These are phyloP conservation scores for Rallus limicola DNA, from an alignment of 2,113 vertebrate species.

Conservation along the genomic window DNA sequence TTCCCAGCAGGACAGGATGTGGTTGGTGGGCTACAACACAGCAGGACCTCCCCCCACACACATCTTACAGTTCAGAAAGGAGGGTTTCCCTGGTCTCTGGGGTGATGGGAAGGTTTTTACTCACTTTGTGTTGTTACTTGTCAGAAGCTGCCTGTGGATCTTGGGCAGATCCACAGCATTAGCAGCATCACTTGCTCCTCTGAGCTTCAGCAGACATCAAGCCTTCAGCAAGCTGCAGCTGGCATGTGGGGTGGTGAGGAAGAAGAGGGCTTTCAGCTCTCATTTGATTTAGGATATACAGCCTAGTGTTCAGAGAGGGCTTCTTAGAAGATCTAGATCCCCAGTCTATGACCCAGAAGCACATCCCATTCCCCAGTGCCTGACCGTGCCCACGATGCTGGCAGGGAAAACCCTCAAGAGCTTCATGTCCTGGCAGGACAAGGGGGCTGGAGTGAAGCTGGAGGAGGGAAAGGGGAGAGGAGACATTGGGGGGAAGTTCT, in stretches of 20 bases:
- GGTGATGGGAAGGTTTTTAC: neutral
- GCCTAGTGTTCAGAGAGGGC: neutral
- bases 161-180: neutral
- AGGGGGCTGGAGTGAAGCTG: no score
- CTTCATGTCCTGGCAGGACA: neutral
- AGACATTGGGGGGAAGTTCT: no score
- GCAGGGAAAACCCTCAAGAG: neutral
- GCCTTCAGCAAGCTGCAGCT: neutral
- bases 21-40: neutral
- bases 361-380: neutral
- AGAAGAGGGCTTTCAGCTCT: neutral
- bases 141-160: neutral
- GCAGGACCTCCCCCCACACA: neutral
- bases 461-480: no score
- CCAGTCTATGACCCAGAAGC: neutral
- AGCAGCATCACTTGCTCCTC: neutral
- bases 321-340: neutral
- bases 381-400: neutral
- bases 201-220: neutral
- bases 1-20: neutral
- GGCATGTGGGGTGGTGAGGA: neutral
- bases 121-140: fast-evolving
- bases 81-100: no score
- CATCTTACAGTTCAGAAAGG: neutral
- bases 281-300: neutral